Percentiles rank a stretch among this genome's conserved stretches.
phyloP scores from a whole-genome alignment of 2,888 invertebrate species.

The Euclidia mi region DNA sequence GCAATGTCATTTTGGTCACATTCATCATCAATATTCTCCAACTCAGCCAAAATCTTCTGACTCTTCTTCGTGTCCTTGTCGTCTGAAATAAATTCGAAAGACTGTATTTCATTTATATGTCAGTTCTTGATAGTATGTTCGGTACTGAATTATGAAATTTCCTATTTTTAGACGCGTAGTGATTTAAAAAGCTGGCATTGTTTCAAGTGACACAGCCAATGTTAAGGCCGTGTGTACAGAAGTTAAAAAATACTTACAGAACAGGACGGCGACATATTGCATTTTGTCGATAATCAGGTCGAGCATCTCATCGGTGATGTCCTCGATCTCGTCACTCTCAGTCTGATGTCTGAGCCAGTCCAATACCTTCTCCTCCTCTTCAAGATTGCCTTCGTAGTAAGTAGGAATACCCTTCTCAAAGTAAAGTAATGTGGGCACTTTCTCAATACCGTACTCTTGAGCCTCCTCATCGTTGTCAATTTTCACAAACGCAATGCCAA shows the following conservation, averaged over 20 bases:
- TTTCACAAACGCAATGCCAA: conserved; percentile 97
- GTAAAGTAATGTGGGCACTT: conserved; percentile 96
- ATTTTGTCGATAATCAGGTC: conserved; percentile 96
- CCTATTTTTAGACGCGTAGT: conserved; percentile 56
- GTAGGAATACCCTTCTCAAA: conserved; percentile 94
- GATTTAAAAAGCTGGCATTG: conserved; percentile 71
- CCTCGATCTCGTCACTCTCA: conserved; percentile 97
- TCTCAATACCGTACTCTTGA: conserved; percentile 97
- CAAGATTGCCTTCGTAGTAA: conserved; percentile 95
- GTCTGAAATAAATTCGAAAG: conserved; percentile 91
- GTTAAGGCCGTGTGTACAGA: conserved; percentile 55
- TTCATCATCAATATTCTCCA: conserved; percentile 98
- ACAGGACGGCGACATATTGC: conserved; percentile 96
- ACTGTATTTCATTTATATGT: conserved; percentile 89
- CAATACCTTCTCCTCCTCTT: conserved; percentile 96
- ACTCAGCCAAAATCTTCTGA: conserved; percentile 94
- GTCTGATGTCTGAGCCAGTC: conserved; percentile 96
- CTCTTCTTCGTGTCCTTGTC: conserved; percentile 97
- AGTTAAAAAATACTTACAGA: conserved; percentile 92
- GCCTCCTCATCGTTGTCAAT: conserved; percentile 97
- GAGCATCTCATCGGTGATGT: conserved; percentile 98
- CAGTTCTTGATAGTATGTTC: conserved; percentile 80
- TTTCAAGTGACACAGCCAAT: conserved; percentile 67
- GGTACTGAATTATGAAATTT: conserved; percentile 56
- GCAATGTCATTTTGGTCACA: conserved; percentile 97